Percentiles rank a stretch among this genome's conserved stretches.
These are phyloP conservation scores for Stictonetta naevosa DNA, from an alignment of 2,113 vertebrate species.

Conservation along the genomic window DNA sequence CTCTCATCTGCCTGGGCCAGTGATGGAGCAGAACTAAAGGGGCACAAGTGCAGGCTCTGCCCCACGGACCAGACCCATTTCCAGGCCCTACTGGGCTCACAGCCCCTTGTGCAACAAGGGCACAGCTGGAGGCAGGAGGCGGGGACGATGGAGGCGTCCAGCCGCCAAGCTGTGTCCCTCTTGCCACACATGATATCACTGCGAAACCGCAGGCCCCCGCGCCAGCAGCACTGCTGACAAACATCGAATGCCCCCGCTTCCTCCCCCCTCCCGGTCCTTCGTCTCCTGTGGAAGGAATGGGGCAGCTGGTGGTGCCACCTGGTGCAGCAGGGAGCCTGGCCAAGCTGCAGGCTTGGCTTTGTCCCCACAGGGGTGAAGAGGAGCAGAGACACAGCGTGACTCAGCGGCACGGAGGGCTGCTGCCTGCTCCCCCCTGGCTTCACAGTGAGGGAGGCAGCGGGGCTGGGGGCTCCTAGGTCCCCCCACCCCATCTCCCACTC, in stretches of 20 bases:
- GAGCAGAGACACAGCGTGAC: fast-evolving
- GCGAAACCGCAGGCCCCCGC: fast-evolving
- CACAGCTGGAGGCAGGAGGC: background rate
- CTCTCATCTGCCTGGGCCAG: background rate
- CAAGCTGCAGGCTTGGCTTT: fast-evolving
- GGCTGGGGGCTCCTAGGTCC: fast-evolving
- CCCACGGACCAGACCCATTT: background rate
- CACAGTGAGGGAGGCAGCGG: fast-evolving
- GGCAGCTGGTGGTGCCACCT: constrained; percentile 6
- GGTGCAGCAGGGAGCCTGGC: background rate
- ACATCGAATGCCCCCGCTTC: fast-evolving
- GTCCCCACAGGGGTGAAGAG: background rate
- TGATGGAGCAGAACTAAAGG: background rate
- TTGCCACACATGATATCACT: background rate
- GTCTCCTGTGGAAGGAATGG: background rate
- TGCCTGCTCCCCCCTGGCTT: background rate
- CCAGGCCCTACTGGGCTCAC: fast-evolving
- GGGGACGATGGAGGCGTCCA: background rate
- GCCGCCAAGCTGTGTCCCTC: fast-evolving
- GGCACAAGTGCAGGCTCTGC: background rate
- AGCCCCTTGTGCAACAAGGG: background rate
- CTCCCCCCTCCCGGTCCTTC: fast-evolving
- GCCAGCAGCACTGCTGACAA: fast-evolving
- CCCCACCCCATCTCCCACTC: background rate
- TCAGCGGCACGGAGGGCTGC: background rate